phyloP scores from a whole-genome alignment of 2,113 vertebrate genomes.

The Polypterus senegalus region DNA sequence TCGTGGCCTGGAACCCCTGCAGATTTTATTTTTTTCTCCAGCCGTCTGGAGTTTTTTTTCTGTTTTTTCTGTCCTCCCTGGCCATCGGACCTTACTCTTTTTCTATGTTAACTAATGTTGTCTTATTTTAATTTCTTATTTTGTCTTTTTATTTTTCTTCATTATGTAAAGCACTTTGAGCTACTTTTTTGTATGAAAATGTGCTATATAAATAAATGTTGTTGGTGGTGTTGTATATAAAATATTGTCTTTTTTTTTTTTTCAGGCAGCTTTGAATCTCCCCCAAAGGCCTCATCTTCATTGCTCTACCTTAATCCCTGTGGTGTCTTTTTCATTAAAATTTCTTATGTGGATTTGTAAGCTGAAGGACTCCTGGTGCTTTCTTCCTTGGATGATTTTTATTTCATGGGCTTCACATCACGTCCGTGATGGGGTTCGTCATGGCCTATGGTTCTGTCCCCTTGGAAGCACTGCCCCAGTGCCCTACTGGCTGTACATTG shows the following conservation, averaged over 20 bases:
- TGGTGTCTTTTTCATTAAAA: slow-evolving; percentile 66
- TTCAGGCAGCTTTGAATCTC: slow-evolving; percentile 72
- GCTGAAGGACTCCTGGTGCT: slow-evolving; percentile 85
- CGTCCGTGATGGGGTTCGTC: slow-evolving; percentile 75
- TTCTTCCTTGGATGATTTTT: slow-evolving; percentile 91
- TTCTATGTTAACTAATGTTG: no score
- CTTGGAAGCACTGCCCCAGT: slow-evolving; percentile 82
- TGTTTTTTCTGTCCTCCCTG: no score
- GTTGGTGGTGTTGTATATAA: no score
- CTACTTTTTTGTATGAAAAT: no score
- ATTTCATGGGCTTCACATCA: slow-evolving; percentile 89
- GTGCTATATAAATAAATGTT: no score
- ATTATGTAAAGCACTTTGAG: no score
- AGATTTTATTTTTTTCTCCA: no score
- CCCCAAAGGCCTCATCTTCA: slow-evolving; percentile 79
- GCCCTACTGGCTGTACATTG: slow-evolving; percentile 84
- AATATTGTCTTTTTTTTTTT: slow-evolving; percentile 16
- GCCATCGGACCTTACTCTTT: no score
- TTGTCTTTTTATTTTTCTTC: no score
- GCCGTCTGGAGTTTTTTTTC: no score
- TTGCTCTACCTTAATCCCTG: slow-evolving; percentile 78
- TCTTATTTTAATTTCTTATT: no score
- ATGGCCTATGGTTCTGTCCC: slow-evolving; percentile 84
- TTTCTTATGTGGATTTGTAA: slow-evolving; percentile 70
- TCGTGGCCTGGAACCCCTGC: no score